Evolutionary conservation across 2,888 invertebrate species (phyloP), one percentile per base, ranked within the genome.

Genomic region (Clivina fossor): DNA sequence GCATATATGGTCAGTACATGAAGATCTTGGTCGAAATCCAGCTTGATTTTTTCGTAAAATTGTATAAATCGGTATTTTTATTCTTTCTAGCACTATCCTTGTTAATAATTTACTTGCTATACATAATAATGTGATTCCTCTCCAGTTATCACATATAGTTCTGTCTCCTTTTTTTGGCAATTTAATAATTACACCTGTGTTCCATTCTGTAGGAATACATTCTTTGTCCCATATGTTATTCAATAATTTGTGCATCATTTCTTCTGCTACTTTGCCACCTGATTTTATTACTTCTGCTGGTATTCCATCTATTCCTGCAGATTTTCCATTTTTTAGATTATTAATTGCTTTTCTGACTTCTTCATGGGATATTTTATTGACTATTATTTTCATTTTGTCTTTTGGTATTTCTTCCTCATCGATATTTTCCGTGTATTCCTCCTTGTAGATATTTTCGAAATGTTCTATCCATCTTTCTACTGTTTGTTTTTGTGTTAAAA

Each of bases 131-230:
- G 38, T 15, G n/a, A 37, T 37, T 16, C 16, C 38, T 37, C 38
- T 11, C 38, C 38, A 37, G 38, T 37, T 15, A 3, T 18, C 38
- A 37, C 38, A 37, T 9, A 16, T 37, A 15, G 38, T 37, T 16
- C n/a, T 15, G 18, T 37, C 38, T 37, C 38, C 38, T 18, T 37
- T 37, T 11, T 37, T 37, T 3, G 38, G 38, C 2, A 37, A 15
- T 37, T 2, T 37, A 11, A 37, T 16, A 18, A 37, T 37, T 11
- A 37, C 18, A n/a, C 38, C 16, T 37, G 13, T 18, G n/a, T 37
- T 37, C 38, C 38, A 37, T 5, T 37, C 38, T 18, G 3, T 11
- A 16, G 16, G 38, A 16, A 37, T 19, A 3, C 16, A 5, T 15
- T 37, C 38, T 15, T 37, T 18, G n/a, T 18, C 38, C 16, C 38